Conservation (phyloP, 37 sponge, comb jelly and placozoan genomes). For the Diacarnus erythraeanus region DNA sequence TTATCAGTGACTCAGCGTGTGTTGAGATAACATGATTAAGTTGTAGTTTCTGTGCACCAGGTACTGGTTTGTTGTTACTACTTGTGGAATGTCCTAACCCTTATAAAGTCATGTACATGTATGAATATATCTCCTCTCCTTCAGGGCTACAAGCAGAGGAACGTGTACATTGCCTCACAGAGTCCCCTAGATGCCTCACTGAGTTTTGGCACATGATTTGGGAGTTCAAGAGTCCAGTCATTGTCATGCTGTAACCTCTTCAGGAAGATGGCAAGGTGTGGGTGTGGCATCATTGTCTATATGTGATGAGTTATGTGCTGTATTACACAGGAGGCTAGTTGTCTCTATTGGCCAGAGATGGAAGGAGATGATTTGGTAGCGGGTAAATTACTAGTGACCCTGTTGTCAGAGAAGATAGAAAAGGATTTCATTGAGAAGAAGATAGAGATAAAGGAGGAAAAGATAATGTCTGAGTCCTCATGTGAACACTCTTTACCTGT, state of each 20-base stretch:
- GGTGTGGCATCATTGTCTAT: neutral
- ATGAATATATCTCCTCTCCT: neutral
- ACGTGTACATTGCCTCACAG: slow-evolving; percentile 70
- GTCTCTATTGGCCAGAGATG: slow-evolving; percentile 55
- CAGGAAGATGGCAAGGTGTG: slow-evolving; percentile 34
- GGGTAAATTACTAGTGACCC: slow-evolving; percentile 38
- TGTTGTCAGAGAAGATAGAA: slow-evolving; percentile 3
- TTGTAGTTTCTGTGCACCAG: too few species aligned
- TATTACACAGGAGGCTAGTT: slow-evolving; percentile 17
- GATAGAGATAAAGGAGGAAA: slow-evolving; percentile 53
- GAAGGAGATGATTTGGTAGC: neutral
- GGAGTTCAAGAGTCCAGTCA: slow-evolving; percentile 47
- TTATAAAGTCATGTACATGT: neutral
- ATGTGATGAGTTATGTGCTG: neutral
- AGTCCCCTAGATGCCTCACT: slow-evolving; percentile 46
- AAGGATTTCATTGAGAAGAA: slow-evolving; percentile 14
- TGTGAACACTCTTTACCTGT: too few species aligned
- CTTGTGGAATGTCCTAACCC: neutral
- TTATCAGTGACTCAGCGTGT: too few species aligned
- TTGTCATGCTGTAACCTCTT: slow-evolving; percentile 60
- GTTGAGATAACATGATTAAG: too few species aligned
- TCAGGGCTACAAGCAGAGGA: slow-evolving; percentile 66
- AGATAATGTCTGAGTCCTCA: neutral
- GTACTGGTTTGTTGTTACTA: too few species aligned
- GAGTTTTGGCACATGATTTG: slow-evolving; percentile 80